phyloP scores from a whole-genome alignment of 2,113 vertebrate species.

The Austrofundulus limnaeus region DNA sequence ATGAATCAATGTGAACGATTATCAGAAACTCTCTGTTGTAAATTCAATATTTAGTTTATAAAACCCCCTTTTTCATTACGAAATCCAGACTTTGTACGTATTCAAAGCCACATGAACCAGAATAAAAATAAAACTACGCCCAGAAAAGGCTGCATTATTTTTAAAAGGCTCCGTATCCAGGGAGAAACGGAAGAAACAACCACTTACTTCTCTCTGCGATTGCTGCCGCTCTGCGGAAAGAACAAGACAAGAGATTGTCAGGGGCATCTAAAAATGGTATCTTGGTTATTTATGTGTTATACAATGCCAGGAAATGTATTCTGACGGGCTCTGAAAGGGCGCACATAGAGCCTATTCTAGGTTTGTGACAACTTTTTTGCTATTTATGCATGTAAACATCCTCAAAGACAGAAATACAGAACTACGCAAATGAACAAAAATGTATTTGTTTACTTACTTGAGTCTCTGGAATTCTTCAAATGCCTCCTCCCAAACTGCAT shows the following conservation, averaged over 20 bases:
- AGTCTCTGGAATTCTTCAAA: conserved; percentile 96
- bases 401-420: conserved; percentile 26
- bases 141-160: conserved; percentile 19
- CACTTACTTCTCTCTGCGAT: conserved; percentile 98
- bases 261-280: conserved; percentile 54
- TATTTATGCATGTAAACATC: conserved; percentile 49
- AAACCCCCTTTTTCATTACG: background rate
- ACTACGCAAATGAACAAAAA: conserved; percentile 27
- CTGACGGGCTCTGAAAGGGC: conserved; percentile 9
- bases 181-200: conserved; percentile 27
- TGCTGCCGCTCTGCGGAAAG: conserved; percentile 87
- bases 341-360: conserved; percentile 32
- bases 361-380: conserved; percentile 23
- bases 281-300: conserved; percentile 18
- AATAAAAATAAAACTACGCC: conserved; percentile 2
- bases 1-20: background rate
- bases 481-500: conserved; percentile 90
- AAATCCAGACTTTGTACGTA: conserved; percentile 1
- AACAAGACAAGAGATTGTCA: conserved; percentile 58
- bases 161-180: background rate
- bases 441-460: conserved; percentile 87
- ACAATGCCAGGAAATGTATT: conserved; percentile 65
- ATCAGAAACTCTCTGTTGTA: background rate
- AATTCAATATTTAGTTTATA: background rate
- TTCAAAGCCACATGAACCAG: background rate